Evolutionary conservation across 1,140 invertebrate genomes (phyloP).

Genomic region (Zaprionus gabonicus): DNA sequence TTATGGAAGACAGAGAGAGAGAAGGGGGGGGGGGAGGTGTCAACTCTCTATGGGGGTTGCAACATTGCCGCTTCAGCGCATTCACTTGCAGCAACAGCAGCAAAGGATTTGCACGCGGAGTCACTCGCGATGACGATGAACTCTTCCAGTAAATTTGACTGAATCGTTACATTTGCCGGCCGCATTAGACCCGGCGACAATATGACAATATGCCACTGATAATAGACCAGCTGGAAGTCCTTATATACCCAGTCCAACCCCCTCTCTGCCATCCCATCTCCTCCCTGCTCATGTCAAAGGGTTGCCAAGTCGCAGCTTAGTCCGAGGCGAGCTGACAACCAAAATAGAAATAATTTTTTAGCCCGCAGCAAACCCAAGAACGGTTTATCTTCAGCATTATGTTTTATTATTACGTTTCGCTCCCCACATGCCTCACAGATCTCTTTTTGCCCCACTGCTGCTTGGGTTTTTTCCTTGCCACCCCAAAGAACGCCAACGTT

Average conservation of each 20-base stretch:
- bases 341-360: slow-evolving; percentile 33
- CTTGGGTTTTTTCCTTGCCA: neutral
- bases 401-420: slow-evolving; percentile 54
- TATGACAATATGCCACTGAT: slow-evolving; percentile 71
- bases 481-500: slow-evolving; percentile 18
- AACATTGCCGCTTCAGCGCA: slow-evolving; percentile 43
- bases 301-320: slow-evolving; percentile 45
- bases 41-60: slow-evolving; percentile 47
- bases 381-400: slow-evolving; percentile 58
- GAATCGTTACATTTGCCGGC: slow-evolving; percentile 78
- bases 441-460: neutral
- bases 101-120: slow-evolving; percentile 30
- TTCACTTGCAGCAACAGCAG: slow-evolving; percentile 6
- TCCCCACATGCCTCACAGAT: neutral
- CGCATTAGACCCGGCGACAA: slow-evolving; percentile 75
- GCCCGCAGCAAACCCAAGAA: slow-evolving; percentile 16
- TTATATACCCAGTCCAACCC: neutral
- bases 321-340: slow-evolving; percentile 18
- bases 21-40: neutral
- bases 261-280: neutral
- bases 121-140: slow-evolving; percentile 21
- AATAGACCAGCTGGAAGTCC: slow-evolving; percentile 31
- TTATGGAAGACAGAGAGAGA: neutral
- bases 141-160: slow-evolving; percentile 82
- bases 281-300: slow-evolving; percentile 61